Evolutionary conservation across 2,888 invertebrate species (phyloP), one percentile per base, ranked within the genome.

Genomic region (Pterostichus niger): DNA sequence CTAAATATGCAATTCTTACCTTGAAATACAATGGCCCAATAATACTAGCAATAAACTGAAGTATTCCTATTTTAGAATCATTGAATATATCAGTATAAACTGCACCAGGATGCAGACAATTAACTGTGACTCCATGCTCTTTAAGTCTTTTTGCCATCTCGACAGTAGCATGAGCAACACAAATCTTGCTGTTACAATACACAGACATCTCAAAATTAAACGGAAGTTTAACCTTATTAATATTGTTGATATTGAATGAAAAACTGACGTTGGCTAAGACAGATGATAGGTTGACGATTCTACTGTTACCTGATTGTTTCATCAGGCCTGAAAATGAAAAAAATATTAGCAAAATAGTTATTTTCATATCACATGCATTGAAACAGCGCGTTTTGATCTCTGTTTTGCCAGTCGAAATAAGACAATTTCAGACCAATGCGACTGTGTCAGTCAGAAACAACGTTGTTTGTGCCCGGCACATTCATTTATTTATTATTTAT

Each of bases 41-140:
- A 17, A 56, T 56, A 6, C 13, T 56, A 4, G 10, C 9, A 6
- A 31, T 6, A 2, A 56, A 6, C 56, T 17, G 9, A 0, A 17
- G 0, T 1, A 56, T 17, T 6, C 24, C 24, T 13, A 56, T 9
- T 17, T 56, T 56, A 4, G 56, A 35, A 17, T 11, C 40, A 0
- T 85, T 83, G 71, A 85, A 86, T 71, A 89, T 86, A 33, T 88
- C 85, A 0, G 88, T 88, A 68, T 87, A 85, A n/a, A 90, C 87
- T 54, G 87, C 84, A 31, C 90, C 90, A 11, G 90, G 90, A 86
- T 90, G 88, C 7, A 90, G 82, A 15, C 89, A 88, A 84, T 90
- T 89, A 3, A 87, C 87, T 10, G 88, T 88, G 0, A 90, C 87
- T n/a, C 88, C 88, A 81, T 84, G 86, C 15, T 86, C 87, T 81